Evolutionary conservation across 37 sponge, comb jelly and placozoan species (phyloP).

Genomic region (Tethya wilhelma): DNA sequence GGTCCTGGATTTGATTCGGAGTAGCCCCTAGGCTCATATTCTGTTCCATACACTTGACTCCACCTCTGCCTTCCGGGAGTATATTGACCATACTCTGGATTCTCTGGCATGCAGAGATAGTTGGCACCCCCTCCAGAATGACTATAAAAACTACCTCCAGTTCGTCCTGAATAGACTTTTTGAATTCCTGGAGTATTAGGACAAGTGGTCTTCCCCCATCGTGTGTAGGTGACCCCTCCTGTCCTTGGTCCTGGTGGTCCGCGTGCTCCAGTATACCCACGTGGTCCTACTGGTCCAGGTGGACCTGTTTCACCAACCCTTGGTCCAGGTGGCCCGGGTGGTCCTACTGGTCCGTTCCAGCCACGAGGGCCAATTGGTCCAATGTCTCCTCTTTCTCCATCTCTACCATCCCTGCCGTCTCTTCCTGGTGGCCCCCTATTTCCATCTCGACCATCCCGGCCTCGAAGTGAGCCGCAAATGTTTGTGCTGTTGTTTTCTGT

Average conservation of each 20-base stretch:
- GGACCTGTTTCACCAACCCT: background rate
- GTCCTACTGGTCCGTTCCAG: background rate
- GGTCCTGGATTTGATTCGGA: background rate
- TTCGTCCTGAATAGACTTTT: conserved; percentile 35
- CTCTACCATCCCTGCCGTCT: too few relatives aligned
- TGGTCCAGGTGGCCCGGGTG: background rate
- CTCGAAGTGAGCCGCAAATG: too few relatives aligned
- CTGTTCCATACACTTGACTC: conserved; percentile 40
- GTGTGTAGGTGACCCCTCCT: conserved; percentile 46
- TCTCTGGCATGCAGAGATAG: conserved; percentile 57
- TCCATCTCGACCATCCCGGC: too few relatives aligned
- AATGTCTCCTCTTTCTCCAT: too few relatives aligned
- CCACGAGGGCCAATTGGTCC: background rate
- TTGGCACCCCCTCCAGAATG: conserved; percentile 57
- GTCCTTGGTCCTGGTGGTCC: background rate
- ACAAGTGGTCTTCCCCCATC: conserved; percentile 63
- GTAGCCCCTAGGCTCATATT: conserved; percentile 13
- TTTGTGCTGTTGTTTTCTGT: too few relatives aligned
- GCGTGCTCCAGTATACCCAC: background rate
- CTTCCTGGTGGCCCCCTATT: too few relatives aligned
- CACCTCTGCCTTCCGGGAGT: background rate
- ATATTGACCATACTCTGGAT: conserved; percentile 6
- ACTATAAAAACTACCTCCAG: conserved; percentile 17
- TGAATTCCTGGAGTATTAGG: conserved; percentile 49
- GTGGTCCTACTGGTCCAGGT: background rate